These are phyloP conservation scores for Epicampocera succincta DNA, from an alignment of 2,888 invertebrate species.

Conservation along the genomic window DNA sequence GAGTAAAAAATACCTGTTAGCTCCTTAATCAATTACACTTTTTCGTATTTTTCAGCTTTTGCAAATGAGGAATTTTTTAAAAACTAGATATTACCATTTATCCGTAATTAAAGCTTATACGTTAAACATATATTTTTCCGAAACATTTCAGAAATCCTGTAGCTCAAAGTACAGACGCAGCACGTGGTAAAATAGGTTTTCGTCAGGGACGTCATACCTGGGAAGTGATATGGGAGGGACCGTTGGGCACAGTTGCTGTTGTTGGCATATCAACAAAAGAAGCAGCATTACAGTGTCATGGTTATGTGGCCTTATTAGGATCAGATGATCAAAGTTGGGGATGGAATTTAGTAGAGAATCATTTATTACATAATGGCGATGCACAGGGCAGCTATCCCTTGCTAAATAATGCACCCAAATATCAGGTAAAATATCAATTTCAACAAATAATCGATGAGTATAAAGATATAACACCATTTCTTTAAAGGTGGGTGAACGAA, in stretches of 20 bases:
- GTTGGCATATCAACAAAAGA: conserved; percentile 97
- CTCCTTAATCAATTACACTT: too few species aligned
- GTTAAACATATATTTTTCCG: too few species aligned
- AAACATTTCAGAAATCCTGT: conserved; percentile 91
- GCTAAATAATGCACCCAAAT: conserved; percentile 97
- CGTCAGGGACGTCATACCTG: conserved; percentile 96
- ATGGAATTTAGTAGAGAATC: conserved; percentile 99
- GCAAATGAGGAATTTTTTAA: too few species aligned
- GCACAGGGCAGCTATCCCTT: conserved; percentile 96
- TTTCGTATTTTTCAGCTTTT: too few species aligned
- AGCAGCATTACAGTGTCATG: conserved; percentile 95
- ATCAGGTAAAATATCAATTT: conserved; percentile 87
- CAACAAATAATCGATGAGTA: background rate
- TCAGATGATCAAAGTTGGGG: conserved; percentile 99
- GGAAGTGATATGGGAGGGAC: conserved; percentile 99
- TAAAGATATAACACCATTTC: background rate
- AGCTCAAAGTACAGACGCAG: conserved; percentile 98
- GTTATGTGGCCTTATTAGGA: conserved; percentile 96
- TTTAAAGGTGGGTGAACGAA: conserved; percentile 96
- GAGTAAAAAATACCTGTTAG: too few species aligned
- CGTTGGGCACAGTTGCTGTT: conserved; percentile 98
- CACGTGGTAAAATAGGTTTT: conserved; percentile 94
- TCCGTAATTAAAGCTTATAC: background rate
- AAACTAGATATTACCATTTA: background rate
- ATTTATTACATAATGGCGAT: conserved; percentile 97